Conservation (phyloP, 1,140 invertebrate genomes). For the Diachasmimorpha longicaudata region DNA sequence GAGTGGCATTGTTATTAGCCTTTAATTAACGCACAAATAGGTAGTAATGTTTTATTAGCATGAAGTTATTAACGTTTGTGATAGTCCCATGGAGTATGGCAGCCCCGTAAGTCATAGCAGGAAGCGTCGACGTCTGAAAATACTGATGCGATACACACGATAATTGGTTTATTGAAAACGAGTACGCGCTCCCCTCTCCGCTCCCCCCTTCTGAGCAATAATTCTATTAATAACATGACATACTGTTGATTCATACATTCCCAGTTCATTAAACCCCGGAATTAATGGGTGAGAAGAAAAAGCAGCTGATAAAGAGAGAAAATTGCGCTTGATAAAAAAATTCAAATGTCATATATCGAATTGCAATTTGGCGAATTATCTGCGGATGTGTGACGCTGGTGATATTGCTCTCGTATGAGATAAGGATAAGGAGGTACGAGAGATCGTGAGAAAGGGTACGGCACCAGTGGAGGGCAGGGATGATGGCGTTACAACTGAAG, state of each 20-base stretch:
- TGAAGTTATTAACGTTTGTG: background rate
- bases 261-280: no score
- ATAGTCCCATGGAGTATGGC: background rate
- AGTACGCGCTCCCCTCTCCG: no score
- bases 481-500: conserved; percentile 27
- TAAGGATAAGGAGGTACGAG: background rate
- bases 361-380: background rate
- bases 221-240: no score
- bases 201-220: no score
- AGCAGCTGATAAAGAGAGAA: no score
- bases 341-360: background rate
- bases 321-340: background rate
- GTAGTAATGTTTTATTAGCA: background rate
- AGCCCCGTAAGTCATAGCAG: background rate
- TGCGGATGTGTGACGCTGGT: background rate
- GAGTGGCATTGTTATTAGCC: background rate
- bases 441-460: conserved; percentile 27
- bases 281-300: no score
- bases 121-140: no score
- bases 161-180: no score
- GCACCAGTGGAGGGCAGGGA: background rate
- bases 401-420: background rate
- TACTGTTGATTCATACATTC: no score
- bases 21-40: background rate
- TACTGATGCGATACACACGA: no score